Conservation (phyloP, 2,797 vertebrate species). For the Champsocephalus esox region DNA sequence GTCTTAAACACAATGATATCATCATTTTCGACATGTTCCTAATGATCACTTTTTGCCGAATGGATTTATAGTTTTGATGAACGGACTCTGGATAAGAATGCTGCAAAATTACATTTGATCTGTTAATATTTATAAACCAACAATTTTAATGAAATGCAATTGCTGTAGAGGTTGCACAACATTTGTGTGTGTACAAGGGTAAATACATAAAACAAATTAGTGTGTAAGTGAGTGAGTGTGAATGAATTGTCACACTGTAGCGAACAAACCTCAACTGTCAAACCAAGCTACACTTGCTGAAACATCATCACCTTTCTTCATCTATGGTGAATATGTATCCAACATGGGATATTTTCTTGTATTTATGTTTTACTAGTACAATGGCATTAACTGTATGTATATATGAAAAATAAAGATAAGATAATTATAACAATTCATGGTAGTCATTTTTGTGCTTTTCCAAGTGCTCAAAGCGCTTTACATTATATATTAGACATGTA, state of each 20-base stretch:
- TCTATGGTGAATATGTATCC: constrained; percentile 13
- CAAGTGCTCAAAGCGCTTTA: too few species aligned
- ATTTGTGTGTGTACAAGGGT: constrained; percentile 11
- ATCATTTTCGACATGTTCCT: constrained; percentile 46
- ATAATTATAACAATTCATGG: neutral
- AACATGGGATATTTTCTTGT: constrained; percentile 23
- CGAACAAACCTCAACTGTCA: constrained; percentile 19
- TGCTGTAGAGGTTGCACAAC: constrained; percentile 24
- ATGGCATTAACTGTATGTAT: constrained; percentile 53
- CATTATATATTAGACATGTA: too few species aligned
- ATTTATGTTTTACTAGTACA: constrained; percentile 44
- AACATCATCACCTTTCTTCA: constrained; percentile 34
- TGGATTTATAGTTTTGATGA: constrained; percentile 48
- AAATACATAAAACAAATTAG: constrained; percentile 4
- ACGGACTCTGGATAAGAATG: constrained; percentile 37
- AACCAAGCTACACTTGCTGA: constrained; percentile 32
- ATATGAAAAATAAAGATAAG: constrained; percentile 51
- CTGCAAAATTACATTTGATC: constrained; percentile 39
- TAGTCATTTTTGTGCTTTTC: too few species aligned
- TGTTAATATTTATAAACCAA: constrained; percentile 44
- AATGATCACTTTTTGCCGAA: constrained; percentile 57
- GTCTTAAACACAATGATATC: constrained; percentile 39
- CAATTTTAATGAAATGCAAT: constrained; percentile 34
- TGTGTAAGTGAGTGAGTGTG: constrained; percentile 4
- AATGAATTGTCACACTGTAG: constrained; percentile 28